phyloP scores from a whole-genome alignment of 2,113 vertebrate genomes.

The Greenwoodochromis staneri region DNA sequence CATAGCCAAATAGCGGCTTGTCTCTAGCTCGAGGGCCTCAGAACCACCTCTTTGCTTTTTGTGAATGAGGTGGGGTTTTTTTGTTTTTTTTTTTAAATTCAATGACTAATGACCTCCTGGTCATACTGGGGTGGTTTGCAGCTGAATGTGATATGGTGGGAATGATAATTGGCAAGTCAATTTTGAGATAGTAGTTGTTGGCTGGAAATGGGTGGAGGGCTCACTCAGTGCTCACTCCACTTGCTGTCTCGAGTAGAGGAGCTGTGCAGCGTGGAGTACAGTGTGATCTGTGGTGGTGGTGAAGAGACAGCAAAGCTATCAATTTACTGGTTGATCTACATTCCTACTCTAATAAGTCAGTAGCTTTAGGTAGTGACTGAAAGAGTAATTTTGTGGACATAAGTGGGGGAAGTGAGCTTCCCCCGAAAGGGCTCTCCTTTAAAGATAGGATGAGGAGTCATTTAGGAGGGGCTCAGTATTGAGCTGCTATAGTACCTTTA shows the following conservation, averaged over 20 bases:
- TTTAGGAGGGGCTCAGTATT: not conserved
- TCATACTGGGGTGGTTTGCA: not conserved
- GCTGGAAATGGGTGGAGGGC: not conserved
- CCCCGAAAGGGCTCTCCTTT: not conserved
- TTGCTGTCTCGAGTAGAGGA: not conserved
- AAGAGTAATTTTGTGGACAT: not conserved
- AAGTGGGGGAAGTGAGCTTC: not conserved
- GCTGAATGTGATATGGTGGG: not conserved
- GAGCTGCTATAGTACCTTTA: not conserved
- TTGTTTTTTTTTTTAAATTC: accelerated
- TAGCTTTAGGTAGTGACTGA: not conserved
- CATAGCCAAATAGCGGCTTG: not conserved
- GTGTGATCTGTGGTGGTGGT: not conserved
- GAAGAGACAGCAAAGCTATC: not conserved
- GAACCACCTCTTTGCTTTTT: not conserved
- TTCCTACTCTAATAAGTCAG: not conserved
- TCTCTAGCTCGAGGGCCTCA: not conserved
- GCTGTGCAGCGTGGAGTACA: not conserved
- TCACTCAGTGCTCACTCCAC: not conserved
- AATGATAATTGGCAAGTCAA: not conserved
- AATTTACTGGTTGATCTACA: not conserved
- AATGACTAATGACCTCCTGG: not conserved
- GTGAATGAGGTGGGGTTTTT: not conserved
- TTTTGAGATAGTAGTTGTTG: not conserved
- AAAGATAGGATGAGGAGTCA: not conserved